Evolutionary conservation across 2,797 vertebrate genomes (phyloP).

Genomic region (Mallotus villosus): DNA sequence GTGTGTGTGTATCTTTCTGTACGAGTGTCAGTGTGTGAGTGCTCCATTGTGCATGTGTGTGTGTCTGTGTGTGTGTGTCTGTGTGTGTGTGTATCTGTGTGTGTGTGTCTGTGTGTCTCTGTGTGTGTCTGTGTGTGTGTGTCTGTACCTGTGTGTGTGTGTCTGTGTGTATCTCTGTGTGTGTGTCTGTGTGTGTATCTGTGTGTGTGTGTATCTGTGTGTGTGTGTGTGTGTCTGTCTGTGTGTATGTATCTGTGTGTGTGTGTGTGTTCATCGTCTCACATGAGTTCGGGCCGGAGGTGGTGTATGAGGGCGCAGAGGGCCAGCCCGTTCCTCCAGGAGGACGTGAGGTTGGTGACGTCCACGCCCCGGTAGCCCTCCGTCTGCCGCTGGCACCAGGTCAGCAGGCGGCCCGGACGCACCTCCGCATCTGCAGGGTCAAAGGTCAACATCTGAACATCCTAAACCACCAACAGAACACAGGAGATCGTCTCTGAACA

Average conservation of each 20-base stretch:
- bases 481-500: too few relatives aligned
- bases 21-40: not conserved
- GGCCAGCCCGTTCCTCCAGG: conserved; percentile 91
- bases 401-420: conserved; percentile 84
- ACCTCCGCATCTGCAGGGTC: conserved; percentile 83
- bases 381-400: conserved; percentile 94
- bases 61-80: not conserved
- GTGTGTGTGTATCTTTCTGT: not conserved
- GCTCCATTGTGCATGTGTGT: not conserved
- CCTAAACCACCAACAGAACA: too few relatives aligned
- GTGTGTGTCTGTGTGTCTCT: too few relatives aligned
- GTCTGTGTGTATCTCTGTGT: too few relatives aligned
- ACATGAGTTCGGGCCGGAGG: conserved; percentile 93
- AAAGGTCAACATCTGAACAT: not conserved
- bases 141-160: too few relatives aligned
- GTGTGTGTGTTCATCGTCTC: conserved; percentile 48
- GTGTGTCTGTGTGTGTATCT: not conserved
- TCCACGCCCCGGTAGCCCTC: conserved; percentile 84
- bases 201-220: not conserved
- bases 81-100: too few relatives aligned
- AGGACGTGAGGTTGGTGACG: conserved; percentile 84
- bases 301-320: conserved; percentile 92
- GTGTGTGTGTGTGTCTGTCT: not conserved
- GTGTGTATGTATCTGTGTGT: not conserved
- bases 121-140: too few relatives aligned